Evolutionary conservation across 2,797 vertebrate species (phyloP), one percentile per base, ranked within the genome.

Genomic region (Nannoperca obscura): DNA sequence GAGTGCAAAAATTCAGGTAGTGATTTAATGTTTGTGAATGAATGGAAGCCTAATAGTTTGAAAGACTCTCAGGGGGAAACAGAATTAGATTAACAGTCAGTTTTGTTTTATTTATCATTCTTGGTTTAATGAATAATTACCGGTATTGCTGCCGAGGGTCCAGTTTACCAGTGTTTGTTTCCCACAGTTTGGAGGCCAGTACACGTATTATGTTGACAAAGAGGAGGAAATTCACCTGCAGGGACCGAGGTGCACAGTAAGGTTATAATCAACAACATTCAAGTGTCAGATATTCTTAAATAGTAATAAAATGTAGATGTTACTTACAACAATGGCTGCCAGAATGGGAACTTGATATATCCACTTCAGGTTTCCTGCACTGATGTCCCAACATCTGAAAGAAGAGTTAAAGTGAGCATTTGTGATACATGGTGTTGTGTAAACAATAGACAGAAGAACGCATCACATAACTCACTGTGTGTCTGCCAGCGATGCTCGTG

Each of bases 341-440:
- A 97, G 87, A 80, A 97, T 97, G 27, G 96, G 96, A 52, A 96
- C 95, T 88, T 97, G 96, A 88, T 96, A 97, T 80, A 97, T 96
- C 96, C 96, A 96, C 86, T 96, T 97, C 61, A 96, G 89, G 59
- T 96, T 95, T 24, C 96, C 96, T 5, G 96, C 96, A 54, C 96
- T 96, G 76, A 96, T 93, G 80, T 97, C 96, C 96, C 96, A 97
- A 72, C 96, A 96, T 73, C 96, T 97, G 71, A 17, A 82, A 69
- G 7, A n/a, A 46, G 7, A 68, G 20, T 22, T 49, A 2, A 54
- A 44, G 19, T 55, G 17, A 85, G 30, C 10, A 36, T 59, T 63
- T 49, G 24, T 46, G 27, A 22, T 12, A 14, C 32, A 36, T 27
- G 19, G 59, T 53, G 36, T 65, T 2, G 12, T 27, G 19, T 50